These are phyloP conservation scores for Mesocentrotus franciscanus DNA, from an alignment of 53 echinoderm and acorn worm species.

Conservation along the genomic window DNA sequence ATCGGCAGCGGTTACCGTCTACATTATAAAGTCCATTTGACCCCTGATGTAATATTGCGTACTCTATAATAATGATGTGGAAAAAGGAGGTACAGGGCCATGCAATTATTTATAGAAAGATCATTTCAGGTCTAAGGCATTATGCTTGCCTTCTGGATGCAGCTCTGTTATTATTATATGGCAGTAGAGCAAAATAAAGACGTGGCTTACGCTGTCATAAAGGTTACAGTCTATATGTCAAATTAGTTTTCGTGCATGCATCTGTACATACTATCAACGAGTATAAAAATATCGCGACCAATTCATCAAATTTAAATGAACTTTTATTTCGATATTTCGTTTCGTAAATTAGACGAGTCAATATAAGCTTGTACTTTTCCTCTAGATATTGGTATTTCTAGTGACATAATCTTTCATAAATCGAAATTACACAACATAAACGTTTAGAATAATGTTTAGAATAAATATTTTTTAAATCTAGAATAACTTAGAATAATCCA, in stretches of 20 bases:
- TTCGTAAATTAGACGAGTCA: too few relatives aligned
- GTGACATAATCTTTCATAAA: too few relatives aligned
- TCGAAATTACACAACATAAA: too few relatives aligned
- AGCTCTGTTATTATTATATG: too few relatives aligned
- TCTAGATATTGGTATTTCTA: too few relatives aligned
- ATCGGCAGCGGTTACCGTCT: neutral
- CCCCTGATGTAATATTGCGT: neutral
- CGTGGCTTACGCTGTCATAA: neutral
- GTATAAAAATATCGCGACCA: neutral
- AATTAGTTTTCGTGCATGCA: neutral
- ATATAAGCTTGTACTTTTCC: too few relatives aligned
- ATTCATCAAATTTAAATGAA: neutral
- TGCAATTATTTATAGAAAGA: conserved; percentile 11
- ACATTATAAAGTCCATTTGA: neutral
- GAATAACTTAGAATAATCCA: too few relatives aligned
- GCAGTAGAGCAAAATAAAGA: neutral
- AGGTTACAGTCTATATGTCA: neutral
- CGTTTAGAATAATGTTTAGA: too few relatives aligned
- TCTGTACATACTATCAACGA: neutral
- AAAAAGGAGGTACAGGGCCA: neutral
- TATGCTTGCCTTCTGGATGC: neutral
- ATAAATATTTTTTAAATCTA: too few relatives aligned
- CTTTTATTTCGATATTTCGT: neutral
- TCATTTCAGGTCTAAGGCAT: neutral
- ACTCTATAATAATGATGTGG: neutral